phyloP scores from a whole-genome alignment of 2,113 vertebrate species.

The Myiozetetes cayanensis region DNA sequence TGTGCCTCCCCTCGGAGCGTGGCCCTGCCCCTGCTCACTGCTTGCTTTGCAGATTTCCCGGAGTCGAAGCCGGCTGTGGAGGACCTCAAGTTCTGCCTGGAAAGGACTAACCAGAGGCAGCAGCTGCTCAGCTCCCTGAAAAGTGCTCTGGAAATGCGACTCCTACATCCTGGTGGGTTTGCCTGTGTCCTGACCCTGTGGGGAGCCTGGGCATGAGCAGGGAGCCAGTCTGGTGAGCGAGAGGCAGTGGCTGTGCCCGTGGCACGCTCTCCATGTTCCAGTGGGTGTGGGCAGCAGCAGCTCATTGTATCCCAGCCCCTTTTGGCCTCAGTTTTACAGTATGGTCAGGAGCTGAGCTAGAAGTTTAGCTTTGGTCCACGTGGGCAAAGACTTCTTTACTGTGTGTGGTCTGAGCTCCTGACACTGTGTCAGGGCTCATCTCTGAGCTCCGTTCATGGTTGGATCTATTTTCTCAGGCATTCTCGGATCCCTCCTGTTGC shows the following conservation, averaged over 20 bases:
- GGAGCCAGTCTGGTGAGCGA: not conserved
- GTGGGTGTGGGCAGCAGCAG: not conserved
- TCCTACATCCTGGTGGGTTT: conserved; percentile 90
- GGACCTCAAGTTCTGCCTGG: conserved; percentile 94
- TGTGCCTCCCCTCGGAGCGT: accelerated
- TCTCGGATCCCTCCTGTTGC: not conserved
- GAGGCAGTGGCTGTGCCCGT: not conserved
- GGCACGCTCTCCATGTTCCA: accelerated
- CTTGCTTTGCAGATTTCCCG: conserved; percentile 84
- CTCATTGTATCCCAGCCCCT: not conserved
- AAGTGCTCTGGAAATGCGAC: conserved; percentile 88
- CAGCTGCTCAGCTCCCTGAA: conserved; percentile 92
- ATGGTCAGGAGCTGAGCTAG: not conserved
- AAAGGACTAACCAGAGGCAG: conserved; percentile 93
- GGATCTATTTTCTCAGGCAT: not conserved
- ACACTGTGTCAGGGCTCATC: accelerated
- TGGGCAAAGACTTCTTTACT: not conserved
- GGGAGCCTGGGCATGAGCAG: not conserved
- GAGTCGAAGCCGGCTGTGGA: conserved; percentile 95
- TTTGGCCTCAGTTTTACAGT: not conserved
- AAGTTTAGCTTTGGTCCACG: not conserved
- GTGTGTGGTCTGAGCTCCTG: not conserved
- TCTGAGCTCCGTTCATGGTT: accelerated
- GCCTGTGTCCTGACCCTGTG: accelerated
- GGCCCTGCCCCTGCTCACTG: not conserved